These are phyloP conservation scores for Dreissena rostriformis DNA, from an alignment of 1,140 invertebrate species.

Conservation along the genomic window DNA sequence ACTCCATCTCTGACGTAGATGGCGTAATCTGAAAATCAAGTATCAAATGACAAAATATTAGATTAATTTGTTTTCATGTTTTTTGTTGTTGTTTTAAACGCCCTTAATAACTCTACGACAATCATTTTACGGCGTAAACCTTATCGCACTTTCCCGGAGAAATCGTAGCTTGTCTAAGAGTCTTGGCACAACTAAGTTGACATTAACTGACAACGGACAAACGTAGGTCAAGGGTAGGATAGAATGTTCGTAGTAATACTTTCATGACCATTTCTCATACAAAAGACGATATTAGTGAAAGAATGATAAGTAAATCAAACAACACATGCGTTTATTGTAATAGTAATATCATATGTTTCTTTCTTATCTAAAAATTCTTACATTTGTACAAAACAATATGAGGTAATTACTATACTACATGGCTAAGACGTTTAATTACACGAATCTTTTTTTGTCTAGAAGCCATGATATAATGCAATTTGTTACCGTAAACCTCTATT, in stretches of 20 bases:
- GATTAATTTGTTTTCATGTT: neutral
- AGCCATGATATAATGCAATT: neutral
- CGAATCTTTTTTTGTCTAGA: neutral
- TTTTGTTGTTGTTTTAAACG: neutral
- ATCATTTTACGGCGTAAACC: neutral
- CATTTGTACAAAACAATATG: neutral
- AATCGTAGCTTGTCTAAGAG: neutral
- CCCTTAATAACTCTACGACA: neutral
- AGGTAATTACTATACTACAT: neutral
- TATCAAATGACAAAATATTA: neutral
- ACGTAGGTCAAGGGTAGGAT: neutral
- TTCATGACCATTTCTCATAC: too few relatives aligned
- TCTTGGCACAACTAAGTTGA: neutral
- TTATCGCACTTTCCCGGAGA: neutral
- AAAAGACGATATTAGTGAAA: too few relatives aligned
- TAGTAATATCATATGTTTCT: neutral
- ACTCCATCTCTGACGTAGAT: constrained; percentile 8
- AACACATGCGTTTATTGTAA: neutral
- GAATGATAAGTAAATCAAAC: neutral
- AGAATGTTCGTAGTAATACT: too few relatives aligned
- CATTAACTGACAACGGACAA: neutral
- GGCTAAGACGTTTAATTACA: neutral
- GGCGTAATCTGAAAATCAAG: constrained; percentile 27
- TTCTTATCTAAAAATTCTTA: neutral
- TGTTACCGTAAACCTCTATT: neutral